A percentile compares a stretch with the other conserved stretches of the same genome.
These are phyloP conservation scores for Drosophila flavopinicola DNA, from an alignment of 2,888 invertebrate genomes.

Conservation along the genomic window DNA sequence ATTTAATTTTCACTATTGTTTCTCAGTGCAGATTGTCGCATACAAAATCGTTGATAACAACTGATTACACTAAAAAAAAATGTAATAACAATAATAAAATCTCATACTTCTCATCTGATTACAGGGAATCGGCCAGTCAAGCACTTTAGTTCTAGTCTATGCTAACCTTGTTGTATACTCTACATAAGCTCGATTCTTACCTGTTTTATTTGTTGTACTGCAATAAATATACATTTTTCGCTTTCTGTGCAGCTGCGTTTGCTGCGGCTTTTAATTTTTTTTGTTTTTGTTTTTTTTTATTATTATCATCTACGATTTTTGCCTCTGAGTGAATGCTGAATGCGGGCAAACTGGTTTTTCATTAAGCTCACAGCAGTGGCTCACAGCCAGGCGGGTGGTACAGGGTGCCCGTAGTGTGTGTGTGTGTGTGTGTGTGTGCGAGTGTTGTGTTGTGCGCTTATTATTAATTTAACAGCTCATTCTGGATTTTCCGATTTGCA, in stretches of 20 bases:
- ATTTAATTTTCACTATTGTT: no score
- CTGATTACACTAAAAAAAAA: no score
- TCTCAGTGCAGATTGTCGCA: no score
- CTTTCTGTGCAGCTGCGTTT: constrained; percentile 51
- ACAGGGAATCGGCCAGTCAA: neutral
- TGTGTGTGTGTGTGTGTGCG: constrained; percentile 5
- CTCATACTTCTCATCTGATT: neutral
- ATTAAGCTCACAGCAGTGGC: constrained; percentile 61
- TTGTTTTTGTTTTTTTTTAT: constrained; percentile 22
- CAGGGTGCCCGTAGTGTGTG: constrained; percentile 3
- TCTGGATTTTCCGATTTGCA: constrained; percentile 73
- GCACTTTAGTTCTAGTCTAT: neutral
- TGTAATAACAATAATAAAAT: no score
- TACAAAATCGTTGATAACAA: no score
- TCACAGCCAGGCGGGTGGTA: constrained; percentile 25
- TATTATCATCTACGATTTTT: constrained; percentile 54
- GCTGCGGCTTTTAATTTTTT: constrained; percentile 13
- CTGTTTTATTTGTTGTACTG: constrained; percentile 24
- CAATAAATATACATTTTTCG: constrained; percentile 46
- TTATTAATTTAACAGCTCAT: constrained; percentile 78
- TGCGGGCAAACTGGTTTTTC: constrained; percentile 67
- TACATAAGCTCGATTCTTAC: constrained; percentile 17
- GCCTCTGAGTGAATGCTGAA: constrained; percentile 58
- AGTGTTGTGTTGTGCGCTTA: constrained; percentile 57
- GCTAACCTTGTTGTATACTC: constrained; percentile 2